Evolutionary conservation across 1,140 invertebrate genomes (phyloP).

Genomic region (Drosophila novamexicana): DNA sequence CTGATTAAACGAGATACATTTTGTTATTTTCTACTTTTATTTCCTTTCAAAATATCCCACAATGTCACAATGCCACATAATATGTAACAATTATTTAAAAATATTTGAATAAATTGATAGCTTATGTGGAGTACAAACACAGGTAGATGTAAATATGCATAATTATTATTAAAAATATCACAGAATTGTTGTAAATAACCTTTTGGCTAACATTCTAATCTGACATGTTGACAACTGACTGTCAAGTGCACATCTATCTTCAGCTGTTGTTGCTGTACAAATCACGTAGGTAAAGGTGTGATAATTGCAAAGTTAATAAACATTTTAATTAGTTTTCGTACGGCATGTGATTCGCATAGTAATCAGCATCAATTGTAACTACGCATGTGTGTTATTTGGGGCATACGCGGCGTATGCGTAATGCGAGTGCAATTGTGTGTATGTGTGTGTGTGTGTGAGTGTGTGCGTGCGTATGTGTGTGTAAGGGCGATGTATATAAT

Average conservation of each 20-base stretch:
- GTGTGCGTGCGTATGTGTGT: background rate
- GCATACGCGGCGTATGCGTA: slow-evolving; percentile 63
- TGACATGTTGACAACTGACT: background rate
- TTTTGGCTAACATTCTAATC: slow-evolving; percentile 5
- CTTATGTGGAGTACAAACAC: too few relatives aligned
- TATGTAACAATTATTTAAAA: background rate
- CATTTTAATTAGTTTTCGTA: slow-evolving; percentile 78
- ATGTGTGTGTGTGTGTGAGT: background rate
- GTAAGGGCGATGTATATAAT: slow-evolving; percentile 39
- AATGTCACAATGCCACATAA: too few relatives aligned
- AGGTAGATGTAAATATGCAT: background rate
- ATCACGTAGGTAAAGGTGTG: slow-evolving; percentile 38
- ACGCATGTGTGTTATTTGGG: slow-evolving; percentile 33
- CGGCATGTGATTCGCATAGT: slow-evolving; percentile 51
- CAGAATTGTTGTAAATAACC: slow-evolving; percentile 2
- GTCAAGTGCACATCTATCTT: background rate
- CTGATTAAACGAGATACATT: too few relatives aligned
- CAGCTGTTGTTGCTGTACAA: background rate
- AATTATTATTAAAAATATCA: background rate
- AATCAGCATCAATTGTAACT: slow-evolving; percentile 75
- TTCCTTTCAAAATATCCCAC: too few relatives aligned
- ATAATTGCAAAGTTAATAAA: slow-evolving; percentile 78
- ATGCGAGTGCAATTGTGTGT: slow-evolving; percentile 25
- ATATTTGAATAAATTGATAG: background rate
- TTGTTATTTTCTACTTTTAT: too few relatives aligned